Base-by-base conservation (phyloP, 2,113 vertebrate species). In the Corythaeola cristata region DNA sequence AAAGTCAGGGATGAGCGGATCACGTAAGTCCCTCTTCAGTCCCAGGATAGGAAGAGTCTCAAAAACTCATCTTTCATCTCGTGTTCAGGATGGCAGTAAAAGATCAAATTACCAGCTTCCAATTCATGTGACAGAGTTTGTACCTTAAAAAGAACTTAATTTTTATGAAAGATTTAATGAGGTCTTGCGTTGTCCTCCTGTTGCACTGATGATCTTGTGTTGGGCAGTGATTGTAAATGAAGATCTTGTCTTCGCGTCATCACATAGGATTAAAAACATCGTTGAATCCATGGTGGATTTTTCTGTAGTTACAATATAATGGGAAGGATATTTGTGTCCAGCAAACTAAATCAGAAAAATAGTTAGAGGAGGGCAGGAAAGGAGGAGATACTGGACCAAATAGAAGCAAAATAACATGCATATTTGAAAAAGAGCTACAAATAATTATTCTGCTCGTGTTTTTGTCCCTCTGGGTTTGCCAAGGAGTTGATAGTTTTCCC, bases 321-420 rank as follows among this genome's bases (percentile, higher is more conserved):
- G 74, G 55, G 55, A 93, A 85, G 50, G 75, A 47, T 81, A 37
- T 93, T 95, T 93, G 12, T 78, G 30, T 80, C 62, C 74, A 72
- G 13, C 4, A 96, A 95, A 85, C 44, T 66, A 88, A 59, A 50
- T 22, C 44, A 67, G 35, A 80, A 69, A 37, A 79, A 20, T n/a
- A 67, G 60, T 69, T 68, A 75, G 45, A 94, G 14, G 49, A 90
- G 96, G 64, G 7, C 32, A 33, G 41, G 50, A 52, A 66, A 93
- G 58, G 24, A 71, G 37, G 77, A 37, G 19, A 8, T 7, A 35
- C 12, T 26, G 44, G n/a, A 32, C 59, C 28, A 96, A 32, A 59
- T 4, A 60, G 58, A 52, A 94, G 5, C 11, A 76, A 95, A 96
- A 66, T 68, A 6, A 52, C 69, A 68, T 6, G 2, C 3, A 3